Conservation (phyloP, 2,113 vertebrate genomes). For the Lucifuga dentata region DNA sequence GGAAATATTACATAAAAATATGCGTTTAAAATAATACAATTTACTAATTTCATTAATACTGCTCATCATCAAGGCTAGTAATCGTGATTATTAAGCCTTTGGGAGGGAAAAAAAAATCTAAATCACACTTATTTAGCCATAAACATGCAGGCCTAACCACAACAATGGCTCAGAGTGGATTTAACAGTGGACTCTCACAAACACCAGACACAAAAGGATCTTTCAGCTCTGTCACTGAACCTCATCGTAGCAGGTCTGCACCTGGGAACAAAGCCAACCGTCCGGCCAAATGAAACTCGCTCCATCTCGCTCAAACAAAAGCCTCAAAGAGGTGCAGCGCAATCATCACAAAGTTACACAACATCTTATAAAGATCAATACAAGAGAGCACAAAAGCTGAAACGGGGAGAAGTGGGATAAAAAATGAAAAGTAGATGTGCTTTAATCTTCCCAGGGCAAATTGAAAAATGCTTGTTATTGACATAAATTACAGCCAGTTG, state of each 20-base stretch:
- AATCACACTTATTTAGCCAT: background rate
- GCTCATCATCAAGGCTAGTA: background rate
- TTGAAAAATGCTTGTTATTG: slow-evolving; percentile 36
- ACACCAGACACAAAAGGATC: slow-evolving; percentile 61
- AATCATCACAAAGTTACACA: slow-evolving; percentile 71
- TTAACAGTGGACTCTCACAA: slow-evolving; percentile 38
- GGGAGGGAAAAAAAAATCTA: background rate
- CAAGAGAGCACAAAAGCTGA: slow-evolving; percentile 57
- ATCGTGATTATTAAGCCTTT: slow-evolving; percentile 6
- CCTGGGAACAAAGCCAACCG: slow-evolving; percentile 74
- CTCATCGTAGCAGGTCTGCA: slow-evolving; percentile 55
- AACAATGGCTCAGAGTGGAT: slow-evolving; percentile 37
- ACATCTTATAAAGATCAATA: slow-evolving; percentile 71
- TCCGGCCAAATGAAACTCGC: slow-evolving; percentile 71
- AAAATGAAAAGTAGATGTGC: slow-evolving; percentile 50
- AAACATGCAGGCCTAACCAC: slow-evolving; percentile 21
- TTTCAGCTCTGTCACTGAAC: slow-evolving; percentile 64
- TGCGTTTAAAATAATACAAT: too few species aligned
- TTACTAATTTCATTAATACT: too few species aligned
- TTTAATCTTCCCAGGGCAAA: slow-evolving; percentile 69
- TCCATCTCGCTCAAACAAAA: slow-evolving; percentile 73
- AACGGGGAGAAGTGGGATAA: slow-evolving; percentile 20
- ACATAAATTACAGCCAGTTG: slow-evolving; percentile 62
- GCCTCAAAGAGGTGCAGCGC: slow-evolving; percentile 68
- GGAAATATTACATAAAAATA: too few species aligned